A percentile compares a stretch with the other conserved stretches of the same genome.
These are phyloP conservation scores for Hycleus phaleratus DNA, from an alignment of 1,140 invertebrate genomes.

Conservation along the genomic window DNA sequence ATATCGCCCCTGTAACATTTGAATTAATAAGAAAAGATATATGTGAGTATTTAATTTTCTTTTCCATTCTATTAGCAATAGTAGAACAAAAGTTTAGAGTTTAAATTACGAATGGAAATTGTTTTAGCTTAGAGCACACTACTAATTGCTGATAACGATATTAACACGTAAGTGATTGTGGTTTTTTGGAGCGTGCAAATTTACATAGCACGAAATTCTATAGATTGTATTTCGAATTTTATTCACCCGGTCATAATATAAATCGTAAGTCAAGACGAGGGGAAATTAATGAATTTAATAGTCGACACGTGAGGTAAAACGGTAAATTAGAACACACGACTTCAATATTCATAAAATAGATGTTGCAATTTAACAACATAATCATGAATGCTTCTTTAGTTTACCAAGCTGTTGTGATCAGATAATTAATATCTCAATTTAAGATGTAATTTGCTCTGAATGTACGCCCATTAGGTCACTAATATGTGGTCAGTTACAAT, in stretches of 20 bases:
- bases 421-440: slow-evolving; percentile 5
- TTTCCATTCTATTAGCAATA: neutral
- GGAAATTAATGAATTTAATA: too few relatives aligned
- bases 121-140: slow-evolving; percentile 8
- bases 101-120: slow-evolving; percentile 18
- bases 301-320: too few relatives aligned
- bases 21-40: neutral
- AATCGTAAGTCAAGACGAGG: too few relatives aligned
- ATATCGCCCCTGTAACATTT: slow-evolving; percentile 68
- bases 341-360: too few relatives aligned
- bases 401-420: too few relatives aligned
- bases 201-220: neutral
- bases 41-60: neutral
- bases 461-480: slow-evolving; percentile 6
- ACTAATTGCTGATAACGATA: slow-evolving; percentile 19
- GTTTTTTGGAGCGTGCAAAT: slow-evolving; percentile 1
- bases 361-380: too few relatives aligned
- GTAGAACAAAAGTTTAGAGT: slow-evolving; percentile 3
- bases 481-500: slow-evolving; percentile 7
- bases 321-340: too few relatives aligned
- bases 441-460: slow-evolving; percentile 8
- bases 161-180: slow-evolving; percentile 11
- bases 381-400: too few relatives aligned
- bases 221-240: too few relatives aligned
- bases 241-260: too few relatives aligned